phyloP scores from a whole-genome alignment of 2,888 invertebrate species.

The Morinoia aosen region DNA sequence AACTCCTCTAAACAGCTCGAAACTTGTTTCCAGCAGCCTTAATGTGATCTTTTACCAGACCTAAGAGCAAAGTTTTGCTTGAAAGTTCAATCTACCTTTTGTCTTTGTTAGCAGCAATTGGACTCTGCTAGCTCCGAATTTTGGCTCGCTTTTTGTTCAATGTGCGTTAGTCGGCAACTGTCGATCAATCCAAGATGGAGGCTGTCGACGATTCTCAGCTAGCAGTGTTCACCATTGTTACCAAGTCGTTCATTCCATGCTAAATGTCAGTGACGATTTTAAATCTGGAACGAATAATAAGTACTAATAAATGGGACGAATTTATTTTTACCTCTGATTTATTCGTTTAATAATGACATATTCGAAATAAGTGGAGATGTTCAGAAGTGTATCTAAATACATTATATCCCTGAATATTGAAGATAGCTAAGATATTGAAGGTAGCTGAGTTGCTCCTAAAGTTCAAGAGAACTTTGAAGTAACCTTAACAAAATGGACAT shows the following conservation, averaged over 20 bases:
- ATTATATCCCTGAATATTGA: too few relatives aligned
- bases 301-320: too few relatives aligned
- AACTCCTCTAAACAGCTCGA: background rate
- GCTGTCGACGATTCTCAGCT: too few relatives aligned
- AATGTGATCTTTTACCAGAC: background rate
- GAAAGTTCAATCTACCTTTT: background rate
- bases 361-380: too few relatives aligned
- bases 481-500: background rate
- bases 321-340: too few relatives aligned
- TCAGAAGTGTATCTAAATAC: too few relatives aligned
- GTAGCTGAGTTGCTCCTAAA: background rate
- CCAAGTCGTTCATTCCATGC: too few relatives aligned
- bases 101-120: background rate
- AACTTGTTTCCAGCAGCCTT: background rate
- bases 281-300: too few relatives aligned
- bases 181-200: background rate
- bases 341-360: too few relatives aligned
- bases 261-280: too few relatives aligned
- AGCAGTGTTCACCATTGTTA: too few relatives aligned
- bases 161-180: background rate
- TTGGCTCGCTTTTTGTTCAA: background rate
- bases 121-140: background rate
- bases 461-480: background rate
- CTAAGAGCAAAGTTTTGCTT: background rate
- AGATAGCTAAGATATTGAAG: background rate